phyloP scores from a whole-genome alignment of 1,140 invertebrate species.

The Periplaneta americana region DNA sequence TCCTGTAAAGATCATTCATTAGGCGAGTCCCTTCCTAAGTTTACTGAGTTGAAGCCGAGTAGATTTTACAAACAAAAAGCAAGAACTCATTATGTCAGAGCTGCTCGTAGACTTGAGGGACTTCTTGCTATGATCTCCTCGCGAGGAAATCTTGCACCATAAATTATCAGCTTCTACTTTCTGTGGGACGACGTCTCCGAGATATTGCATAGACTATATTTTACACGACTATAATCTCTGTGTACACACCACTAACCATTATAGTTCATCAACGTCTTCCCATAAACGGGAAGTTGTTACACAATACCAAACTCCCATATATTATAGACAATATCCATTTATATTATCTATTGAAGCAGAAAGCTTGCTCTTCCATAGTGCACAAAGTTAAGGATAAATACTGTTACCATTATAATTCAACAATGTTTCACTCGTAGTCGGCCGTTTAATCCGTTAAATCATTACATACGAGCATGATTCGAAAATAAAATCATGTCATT shows the following conservation, averaged over 20 bases:
- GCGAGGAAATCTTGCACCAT: background rate
- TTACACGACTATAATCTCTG: background rate
- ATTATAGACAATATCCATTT: background rate
- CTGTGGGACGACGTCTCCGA: background rate
- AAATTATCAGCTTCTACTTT: background rate
- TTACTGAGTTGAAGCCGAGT: too few relatives aligned
- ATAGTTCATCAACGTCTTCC: background rate
- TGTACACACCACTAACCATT: background rate
- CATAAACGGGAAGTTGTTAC: background rate
- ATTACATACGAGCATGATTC: too few relatives aligned
- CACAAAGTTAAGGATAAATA: background rate
- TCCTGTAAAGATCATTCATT: too few relatives aligned
- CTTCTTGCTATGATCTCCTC: background rate
- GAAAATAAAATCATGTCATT: too few relatives aligned
- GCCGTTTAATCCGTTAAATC: too few relatives aligned
- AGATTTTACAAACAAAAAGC: too few relatives aligned
- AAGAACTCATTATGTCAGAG: background rate
- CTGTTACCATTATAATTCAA: background rate
- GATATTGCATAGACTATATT: background rate
- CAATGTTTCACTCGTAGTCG: too few relatives aligned
- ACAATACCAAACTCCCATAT: background rate
- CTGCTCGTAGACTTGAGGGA: background rate
- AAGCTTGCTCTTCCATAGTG: background rate
- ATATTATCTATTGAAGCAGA: background rate
- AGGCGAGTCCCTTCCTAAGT: too few relatives aligned